phyloP scores from a whole-genome alignment of 2,888 invertebrate species.

The Drosophila emarginata region DNA sequence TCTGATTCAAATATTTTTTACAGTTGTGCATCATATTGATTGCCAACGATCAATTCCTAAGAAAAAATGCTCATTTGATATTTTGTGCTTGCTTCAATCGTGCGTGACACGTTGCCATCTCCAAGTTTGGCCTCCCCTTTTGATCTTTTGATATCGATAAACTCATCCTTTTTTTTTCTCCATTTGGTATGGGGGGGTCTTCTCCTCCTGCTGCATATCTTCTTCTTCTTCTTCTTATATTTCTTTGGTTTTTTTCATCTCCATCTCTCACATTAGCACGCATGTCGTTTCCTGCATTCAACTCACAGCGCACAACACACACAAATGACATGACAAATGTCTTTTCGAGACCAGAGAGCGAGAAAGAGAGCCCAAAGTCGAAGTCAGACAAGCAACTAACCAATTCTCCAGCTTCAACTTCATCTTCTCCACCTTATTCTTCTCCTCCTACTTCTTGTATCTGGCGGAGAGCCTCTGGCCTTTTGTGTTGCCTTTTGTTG shows the following conservation, averaged over 20 bases:
- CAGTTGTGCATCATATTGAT: background rate
- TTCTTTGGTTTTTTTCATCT: slow-evolving; percentile 29
- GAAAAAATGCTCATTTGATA: background rate
- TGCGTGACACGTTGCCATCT: slow-evolving; percentile 10
- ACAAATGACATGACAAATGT: slow-evolving; percentile 81
- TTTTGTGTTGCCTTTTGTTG: slow-evolving; percentile 61
- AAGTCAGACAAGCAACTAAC: slow-evolving; percentile 52
- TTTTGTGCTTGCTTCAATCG: background rate
- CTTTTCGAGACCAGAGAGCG: slow-evolving; percentile 57
- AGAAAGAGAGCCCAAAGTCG: slow-evolving; percentile 9
- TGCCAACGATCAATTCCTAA: background rate
- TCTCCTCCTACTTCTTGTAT: background rate
- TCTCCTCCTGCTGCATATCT: slow-evolving; percentile 11
- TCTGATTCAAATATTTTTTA: background rate
- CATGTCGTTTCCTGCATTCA: slow-evolving; percentile 69
- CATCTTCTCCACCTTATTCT: slow-evolving; percentile 11
- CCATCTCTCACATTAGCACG: slow-evolving; percentile 63
- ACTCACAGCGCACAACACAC: slow-evolving; percentile 37
- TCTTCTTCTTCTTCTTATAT: slow-evolving; percentile 8
- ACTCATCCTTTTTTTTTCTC: slow-evolving; percentile 56
- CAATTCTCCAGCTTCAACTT: slow-evolving; percentile 9
- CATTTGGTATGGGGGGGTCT: slow-evolving; percentile 14
- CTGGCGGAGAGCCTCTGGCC: background rate
- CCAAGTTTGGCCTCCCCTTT: slow-evolving; percentile 25
- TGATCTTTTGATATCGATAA: slow-evolving; percentile 70